These are phyloP conservation scores for Thalassophryne amazonica DNA, from an alignment of 2,797 vertebrate genomes.

Conservation along the genomic window DNA sequence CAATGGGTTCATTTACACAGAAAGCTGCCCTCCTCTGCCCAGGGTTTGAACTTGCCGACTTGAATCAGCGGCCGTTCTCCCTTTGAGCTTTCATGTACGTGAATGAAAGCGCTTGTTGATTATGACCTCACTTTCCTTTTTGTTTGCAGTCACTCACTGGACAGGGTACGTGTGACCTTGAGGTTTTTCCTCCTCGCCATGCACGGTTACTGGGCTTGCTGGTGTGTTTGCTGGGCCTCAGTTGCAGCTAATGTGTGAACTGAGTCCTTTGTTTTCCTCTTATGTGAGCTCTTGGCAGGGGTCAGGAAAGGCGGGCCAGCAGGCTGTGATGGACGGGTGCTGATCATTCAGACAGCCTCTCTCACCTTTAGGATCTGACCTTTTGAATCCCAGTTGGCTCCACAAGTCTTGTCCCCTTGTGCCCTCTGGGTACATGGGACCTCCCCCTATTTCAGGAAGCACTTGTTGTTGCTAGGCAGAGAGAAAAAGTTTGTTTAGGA, in stretches of 20 bases:
- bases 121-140: slow-evolving; percentile 75
- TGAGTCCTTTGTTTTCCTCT: slow-evolving; percentile 37
- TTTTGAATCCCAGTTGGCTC: slow-evolving; percentile 52
- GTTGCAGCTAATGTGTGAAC: slow-evolving; percentile 12
- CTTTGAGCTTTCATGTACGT: slow-evolving; percentile 75
- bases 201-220: slow-evolving; percentile 19
- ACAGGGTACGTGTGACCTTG: slow-evolving; percentile 66
- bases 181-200: slow-evolving; percentile 39
- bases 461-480: slow-evolving; percentile 36
- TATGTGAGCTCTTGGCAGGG: slow-evolving; percentile 35
- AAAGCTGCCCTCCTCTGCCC: slow-evolving; percentile 69
- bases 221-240: slow-evolving; percentile 31
- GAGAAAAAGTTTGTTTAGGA: slow-evolving; percentile 33
- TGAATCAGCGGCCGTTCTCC: slow-evolving; percentile 65
- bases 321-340: slow-evolving; percentile 41
- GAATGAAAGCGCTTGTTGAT: slow-evolving; percentile 74
- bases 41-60: slow-evolving; percentile 71
- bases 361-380: slow-evolving; percentile 48
- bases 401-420: slow-evolving; percentile 35
- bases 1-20: slow-evolving; percentile 74
- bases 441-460: slow-evolving; percentile 27
- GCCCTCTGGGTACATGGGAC: slow-evolving; percentile 22
- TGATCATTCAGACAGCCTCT: slow-evolving; percentile 48
- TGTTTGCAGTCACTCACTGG: slow-evolving; percentile 71
- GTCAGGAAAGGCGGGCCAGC: slow-evolving; percentile 43